These are phyloP conservation scores for Orchestia grillus DNA, from an alignment of 1,140 invertebrate genomes.

Conservation along the genomic window DNA sequence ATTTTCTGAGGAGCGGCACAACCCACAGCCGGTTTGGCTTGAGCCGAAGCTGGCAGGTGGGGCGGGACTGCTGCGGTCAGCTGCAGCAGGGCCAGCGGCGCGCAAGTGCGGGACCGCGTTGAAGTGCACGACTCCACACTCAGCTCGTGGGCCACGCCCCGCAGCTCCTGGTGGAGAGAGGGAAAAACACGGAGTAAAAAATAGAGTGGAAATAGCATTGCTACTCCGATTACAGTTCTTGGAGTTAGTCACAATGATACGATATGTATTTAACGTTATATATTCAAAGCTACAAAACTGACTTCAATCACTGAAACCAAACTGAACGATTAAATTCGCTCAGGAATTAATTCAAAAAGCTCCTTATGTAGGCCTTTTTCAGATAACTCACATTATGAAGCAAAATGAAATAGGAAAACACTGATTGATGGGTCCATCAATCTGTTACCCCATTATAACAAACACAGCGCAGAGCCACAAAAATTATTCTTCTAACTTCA, in stretches of 20 bases:
- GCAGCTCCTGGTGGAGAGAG: background rate
- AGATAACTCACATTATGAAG: too few species aligned
- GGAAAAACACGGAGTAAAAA: background rate
- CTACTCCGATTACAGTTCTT: background rate
- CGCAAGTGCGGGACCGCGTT: background rate
- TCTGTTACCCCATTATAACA: too few species aligned
- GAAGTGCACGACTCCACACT: background rate
- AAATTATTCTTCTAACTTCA: too few species aligned
- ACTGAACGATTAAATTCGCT: background rate
- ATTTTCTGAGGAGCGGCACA: background rate
- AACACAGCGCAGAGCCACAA: too few species aligned
- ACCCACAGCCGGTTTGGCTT: background rate
- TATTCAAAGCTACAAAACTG: background rate
- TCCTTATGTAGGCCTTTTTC: too few species aligned
- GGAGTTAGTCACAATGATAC: background rate
- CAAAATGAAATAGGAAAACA: too few species aligned
- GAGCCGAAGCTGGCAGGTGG: background rate
- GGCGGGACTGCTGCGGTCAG: background rate
- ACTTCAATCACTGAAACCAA: too few species aligned
- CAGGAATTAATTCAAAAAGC: background rate
- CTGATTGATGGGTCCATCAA: too few species aligned
- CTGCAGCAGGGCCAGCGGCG: background rate
- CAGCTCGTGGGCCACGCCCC: conserved; percentile 33
- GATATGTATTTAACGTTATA: background rate
- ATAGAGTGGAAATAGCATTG: background rate